Percentiles rank a stretch among this genome's conserved stretches.
Conservation (phyloP, 2,113 vertebrate genomes). For the Chrysemys picta region DNA sequence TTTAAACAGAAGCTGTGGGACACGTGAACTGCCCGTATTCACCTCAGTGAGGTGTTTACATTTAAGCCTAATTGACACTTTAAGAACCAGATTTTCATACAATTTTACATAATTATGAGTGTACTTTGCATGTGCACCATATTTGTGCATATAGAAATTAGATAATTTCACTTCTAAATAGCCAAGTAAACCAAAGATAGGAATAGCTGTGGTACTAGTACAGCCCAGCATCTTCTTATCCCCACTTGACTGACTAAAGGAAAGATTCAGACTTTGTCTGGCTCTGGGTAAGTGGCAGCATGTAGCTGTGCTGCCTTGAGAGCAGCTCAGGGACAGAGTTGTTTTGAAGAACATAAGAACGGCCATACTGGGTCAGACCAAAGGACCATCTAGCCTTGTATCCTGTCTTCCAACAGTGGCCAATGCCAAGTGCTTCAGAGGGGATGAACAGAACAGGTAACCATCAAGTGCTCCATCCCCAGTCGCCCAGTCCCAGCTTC, state of each 20-base stretch:
- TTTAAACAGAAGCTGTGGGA: not conserved
- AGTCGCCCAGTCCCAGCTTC: too few relatives aligned
- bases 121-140: rapidly evolving
- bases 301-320: not conserved
- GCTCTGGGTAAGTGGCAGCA: not conserved
- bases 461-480: too few relatives aligned
- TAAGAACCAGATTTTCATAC: not conserved
- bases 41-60: not conserved
- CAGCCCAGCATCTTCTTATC: not conserved
- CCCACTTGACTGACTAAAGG: not conserved
- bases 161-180: not conserved
- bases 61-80: not conserved
- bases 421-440: too few relatives aligned
- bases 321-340: not conserved
- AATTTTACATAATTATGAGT: not conserved
- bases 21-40: not conserved
- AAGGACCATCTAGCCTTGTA: too few relatives aligned
- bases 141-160: not conserved
- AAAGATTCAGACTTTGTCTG: not conserved
- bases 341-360: not conserved
- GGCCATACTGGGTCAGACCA: too few relatives aligned
- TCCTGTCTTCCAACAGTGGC: too few relatives aligned
- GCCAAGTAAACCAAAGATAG: not conserved
- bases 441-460: too few relatives aligned
- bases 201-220: not conserved